Evolutionary conservation across 2,797 vertebrate species (phyloP).

Genomic region (Arrhamphus sclerolepis): DNA sequence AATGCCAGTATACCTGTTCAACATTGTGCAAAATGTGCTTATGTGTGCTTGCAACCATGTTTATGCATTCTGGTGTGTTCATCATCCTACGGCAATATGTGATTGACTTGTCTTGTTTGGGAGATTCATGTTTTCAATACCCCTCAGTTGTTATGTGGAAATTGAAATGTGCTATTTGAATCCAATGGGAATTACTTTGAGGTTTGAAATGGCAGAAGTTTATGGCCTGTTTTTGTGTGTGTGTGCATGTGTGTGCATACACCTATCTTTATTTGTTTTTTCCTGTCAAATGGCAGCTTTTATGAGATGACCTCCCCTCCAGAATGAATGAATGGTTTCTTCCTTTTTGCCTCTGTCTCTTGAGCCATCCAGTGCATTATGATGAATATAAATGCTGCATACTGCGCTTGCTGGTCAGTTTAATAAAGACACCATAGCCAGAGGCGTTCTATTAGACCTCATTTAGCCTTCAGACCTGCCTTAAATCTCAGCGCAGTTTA

Average conservation of each 20-base stretch:
- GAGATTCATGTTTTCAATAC: slow-evolving; percentile 80
- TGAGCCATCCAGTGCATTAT: slow-evolving; percentile 6
- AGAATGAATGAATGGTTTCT: not conserved
- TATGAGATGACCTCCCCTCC: slow-evolving; percentile 23
- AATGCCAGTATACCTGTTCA: slow-evolving; percentile 40
- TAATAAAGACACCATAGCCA: not conserved
- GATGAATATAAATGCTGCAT: slow-evolving; percentile 11
- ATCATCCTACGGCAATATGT: slow-evolving; percentile 64
- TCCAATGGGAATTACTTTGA: slow-evolving; percentile 60
- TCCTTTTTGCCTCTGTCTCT: slow-evolving; percentile 3
- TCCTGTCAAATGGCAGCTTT: slow-evolving; percentile 40
- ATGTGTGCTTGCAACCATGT: slow-evolving; percentile 13
- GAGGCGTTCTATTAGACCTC: not conserved
- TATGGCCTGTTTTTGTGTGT: slow-evolving; percentile 41
- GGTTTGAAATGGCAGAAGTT: slow-evolving; percentile 63
- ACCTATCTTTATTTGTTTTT: slow-evolving; percentile 22
- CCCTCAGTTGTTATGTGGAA: slow-evolving; percentile 70
- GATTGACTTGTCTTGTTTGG: slow-evolving; percentile 71
- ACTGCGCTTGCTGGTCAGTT: not conserved
- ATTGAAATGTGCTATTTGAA: slow-evolving; percentile 77
- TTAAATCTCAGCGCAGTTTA: not conserved
- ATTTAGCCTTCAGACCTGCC: not conserved
- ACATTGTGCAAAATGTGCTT: slow-evolving; percentile 25
- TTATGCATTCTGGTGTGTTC: slow-evolving; percentile 44
- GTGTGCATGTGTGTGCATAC: slow-evolving; percentile 12